These are phyloP conservation scores for Hydropsyche betteni DNA, from an alignment of 2,888 invertebrate genomes.

Conservation along the genomic window DNA sequence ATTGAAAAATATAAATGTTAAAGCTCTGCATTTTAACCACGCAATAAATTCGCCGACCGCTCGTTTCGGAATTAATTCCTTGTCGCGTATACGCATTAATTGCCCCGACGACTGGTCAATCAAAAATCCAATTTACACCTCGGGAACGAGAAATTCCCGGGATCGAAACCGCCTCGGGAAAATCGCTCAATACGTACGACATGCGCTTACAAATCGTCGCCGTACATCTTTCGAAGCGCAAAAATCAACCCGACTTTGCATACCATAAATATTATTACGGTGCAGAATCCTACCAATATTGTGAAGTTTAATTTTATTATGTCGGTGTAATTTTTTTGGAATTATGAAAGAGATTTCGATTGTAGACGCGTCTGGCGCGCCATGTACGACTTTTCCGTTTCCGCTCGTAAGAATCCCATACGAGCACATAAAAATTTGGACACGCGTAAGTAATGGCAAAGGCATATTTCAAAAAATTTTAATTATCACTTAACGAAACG, in stretches of 20 bases:
- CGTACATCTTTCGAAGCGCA: neutral
- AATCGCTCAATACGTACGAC: constrained; percentile 8
- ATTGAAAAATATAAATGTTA: constrained; percentile 15
- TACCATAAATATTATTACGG: too few species aligned
- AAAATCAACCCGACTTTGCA: too few species aligned
- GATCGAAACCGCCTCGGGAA: constrained; percentile 14
- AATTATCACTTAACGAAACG: constrained; percentile 41
- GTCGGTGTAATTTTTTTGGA: too few species aligned
- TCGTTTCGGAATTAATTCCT: constrained; percentile 35
- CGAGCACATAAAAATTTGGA: neutral
- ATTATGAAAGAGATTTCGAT: too few species aligned
- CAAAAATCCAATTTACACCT: constrained; percentile 47
- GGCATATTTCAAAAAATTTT: constrained; percentile 36
- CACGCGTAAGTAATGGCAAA: constrained; percentile 32
- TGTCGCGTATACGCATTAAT: constrained; percentile 21
- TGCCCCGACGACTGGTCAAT: constrained; percentile 41
- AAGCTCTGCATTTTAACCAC: constrained; percentile 34
- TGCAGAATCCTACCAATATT: too few species aligned
- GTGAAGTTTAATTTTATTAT: too few species aligned
- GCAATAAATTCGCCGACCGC: constrained; percentile 33
- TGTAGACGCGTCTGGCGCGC: too few species aligned
- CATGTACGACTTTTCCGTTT: constrained; percentile 21
- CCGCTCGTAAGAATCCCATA: constrained; percentile 2
- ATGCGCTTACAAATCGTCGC: constrained; percentile 6
- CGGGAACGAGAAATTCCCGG: constrained; percentile 2